Conservation (phyloP, 2,797 vertebrate species). For the Channallabes apus region DNA sequence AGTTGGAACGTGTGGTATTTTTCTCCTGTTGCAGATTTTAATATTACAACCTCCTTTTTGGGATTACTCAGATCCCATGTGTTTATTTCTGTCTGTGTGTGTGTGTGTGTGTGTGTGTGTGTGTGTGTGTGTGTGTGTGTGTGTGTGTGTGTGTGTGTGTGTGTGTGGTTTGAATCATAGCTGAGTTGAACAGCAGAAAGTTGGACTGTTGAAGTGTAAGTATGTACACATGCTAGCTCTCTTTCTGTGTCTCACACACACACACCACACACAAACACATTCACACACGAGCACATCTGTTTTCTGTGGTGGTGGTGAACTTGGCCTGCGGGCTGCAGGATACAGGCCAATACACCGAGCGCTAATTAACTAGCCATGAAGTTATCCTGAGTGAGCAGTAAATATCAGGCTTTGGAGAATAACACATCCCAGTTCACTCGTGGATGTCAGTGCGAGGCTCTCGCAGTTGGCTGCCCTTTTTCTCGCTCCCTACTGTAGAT, state of each 20-base stretch:
- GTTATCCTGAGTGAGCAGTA: conserved; percentile 56
- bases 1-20: conserved; percentile 46
- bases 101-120: conserved; percentile 42
- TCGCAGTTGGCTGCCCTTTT: conserved; percentile 49
- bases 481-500: conserved; percentile 48
- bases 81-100: conserved; percentile 38
- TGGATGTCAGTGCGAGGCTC: conserved; percentile 56
- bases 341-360: conserved; percentile 51
- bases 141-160: conserved; percentile 32
- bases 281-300: conserved; percentile 39
- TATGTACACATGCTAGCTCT: conserved; percentile 28
- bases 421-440: conserved; percentile 55
- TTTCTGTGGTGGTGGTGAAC: conserved; percentile 49
- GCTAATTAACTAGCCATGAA: conserved; percentile 58
- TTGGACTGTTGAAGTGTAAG: conserved; percentile 29
- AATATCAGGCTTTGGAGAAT: conserved; percentile 58
- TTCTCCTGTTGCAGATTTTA: conserved; percentile 47
- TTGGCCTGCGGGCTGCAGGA: conserved; percentile 52
- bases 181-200: conserved; percentile 37
- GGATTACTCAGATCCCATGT: conserved; percentile 44
- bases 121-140: conserved; percentile 31
- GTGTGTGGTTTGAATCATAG: conserved; percentile 49
- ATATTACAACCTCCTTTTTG: conserved; percentile 50
- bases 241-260: neutral
- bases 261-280: neutral